Conservation (phyloP, 2,113 vertebrate species). For the Pitta sordida region DNA sequence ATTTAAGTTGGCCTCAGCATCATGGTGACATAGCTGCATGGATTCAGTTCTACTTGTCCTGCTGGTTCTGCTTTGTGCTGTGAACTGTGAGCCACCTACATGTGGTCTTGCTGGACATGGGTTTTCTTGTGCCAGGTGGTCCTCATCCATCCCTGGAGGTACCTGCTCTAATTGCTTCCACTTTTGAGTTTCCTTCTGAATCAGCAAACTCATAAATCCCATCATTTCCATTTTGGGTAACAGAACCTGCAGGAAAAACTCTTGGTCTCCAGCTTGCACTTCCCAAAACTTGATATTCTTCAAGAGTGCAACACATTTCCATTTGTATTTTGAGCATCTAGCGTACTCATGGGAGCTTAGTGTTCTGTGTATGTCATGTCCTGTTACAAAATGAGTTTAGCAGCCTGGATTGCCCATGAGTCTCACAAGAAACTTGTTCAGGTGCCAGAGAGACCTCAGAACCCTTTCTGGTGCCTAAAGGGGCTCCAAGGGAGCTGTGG, state of each 20-base stretch:
- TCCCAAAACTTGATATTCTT: background rate
- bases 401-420: background rate
- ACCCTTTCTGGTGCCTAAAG: background rate
- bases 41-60: background rate
- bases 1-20: background rate
- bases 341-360: background rate
- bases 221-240: background rate
- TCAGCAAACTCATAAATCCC: background rate
- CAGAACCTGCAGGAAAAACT: background rate
- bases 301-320: accelerated
- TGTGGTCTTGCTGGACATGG: background rate
- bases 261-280: background rate
- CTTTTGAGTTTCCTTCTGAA: background rate
- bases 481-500: background rate
- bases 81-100: background rate
- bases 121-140: background rate
- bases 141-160: background rate
- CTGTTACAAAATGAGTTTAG: background rate
- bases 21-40: accelerated
- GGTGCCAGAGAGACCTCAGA: background rate
- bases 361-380: accelerated
- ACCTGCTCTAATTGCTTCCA: background rate
- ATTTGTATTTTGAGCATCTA: accelerated
- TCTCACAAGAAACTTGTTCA: background rate
- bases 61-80: background rate